Evolutionary conservation across 2,113 vertebrate species (phyloP).

Genomic region (Neofelis nebulosa): DNA sequence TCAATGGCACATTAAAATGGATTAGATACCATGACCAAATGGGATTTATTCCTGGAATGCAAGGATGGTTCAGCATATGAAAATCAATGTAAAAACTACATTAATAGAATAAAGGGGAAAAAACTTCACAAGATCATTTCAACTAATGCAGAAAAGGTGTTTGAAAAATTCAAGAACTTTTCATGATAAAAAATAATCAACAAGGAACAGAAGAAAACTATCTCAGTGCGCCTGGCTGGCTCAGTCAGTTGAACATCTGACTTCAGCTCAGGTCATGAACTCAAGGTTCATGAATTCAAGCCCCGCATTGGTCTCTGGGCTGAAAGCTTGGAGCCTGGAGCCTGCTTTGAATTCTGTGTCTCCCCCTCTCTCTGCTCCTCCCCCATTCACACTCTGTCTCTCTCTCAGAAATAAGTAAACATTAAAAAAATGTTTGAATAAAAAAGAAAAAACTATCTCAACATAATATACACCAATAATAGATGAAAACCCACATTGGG

Average conservation of each 20-base stretch:
- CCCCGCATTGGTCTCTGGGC: too few species aligned
- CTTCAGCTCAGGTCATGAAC: too few species aligned
- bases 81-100: neutral
- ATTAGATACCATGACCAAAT: neutral
- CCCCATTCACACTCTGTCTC: too few species aligned
- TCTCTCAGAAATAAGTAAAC: too few species aligned
- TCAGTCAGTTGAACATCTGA: too few species aligned
- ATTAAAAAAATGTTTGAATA: too few species aligned
- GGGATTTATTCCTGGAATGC: neutral
- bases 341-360: too few species aligned
- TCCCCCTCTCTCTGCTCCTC: too few species aligned
- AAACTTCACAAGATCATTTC: neutral
- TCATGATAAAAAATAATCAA: neutral
- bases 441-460: neutral
- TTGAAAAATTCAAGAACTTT: neutral
- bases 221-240: neutral
- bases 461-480: neutral
- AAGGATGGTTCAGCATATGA: neutral
- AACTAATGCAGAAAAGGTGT: neutral
- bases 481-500: neutral
- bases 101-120: neutral
- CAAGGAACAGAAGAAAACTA: neutral
- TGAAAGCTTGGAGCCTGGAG: too few species aligned
- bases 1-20: neutral
- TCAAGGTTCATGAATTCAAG: too few species aligned